phyloP scores from a whole-genome alignment of 2,113 vertebrate species.

The Phylloscopus trochilus region DNA sequence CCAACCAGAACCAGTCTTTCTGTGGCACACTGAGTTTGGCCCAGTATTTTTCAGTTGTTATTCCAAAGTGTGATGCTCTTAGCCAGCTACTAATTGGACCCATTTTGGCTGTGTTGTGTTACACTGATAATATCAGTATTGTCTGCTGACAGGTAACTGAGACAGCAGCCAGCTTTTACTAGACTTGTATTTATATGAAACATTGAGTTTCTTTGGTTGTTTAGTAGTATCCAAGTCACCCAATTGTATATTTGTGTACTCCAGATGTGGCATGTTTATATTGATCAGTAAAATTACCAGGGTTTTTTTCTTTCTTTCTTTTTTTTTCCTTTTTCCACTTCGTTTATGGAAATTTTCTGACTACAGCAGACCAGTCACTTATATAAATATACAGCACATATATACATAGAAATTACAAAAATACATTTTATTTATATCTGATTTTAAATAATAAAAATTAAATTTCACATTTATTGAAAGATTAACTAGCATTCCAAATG shows the following conservation, averaged over 20 bases:
- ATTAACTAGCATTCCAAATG: constrained; percentile 64
- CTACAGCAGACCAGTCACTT: constrained; percentile 61
- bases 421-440: constrained; percentile 82
- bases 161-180: constrained; percentile 22
- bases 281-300: neutral
- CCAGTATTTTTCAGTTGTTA: constrained; percentile 4
- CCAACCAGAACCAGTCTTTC: neutral
- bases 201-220: constrained; percentile 74
- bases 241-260: constrained; percentile 38
- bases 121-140: constrained; percentile 20
- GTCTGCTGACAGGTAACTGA: constrained; percentile 29
- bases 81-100: constrained; percentile 41
- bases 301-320: neutral
- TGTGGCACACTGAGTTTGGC: neutral
- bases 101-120: constrained; percentile 12
- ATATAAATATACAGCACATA: constrained; percentile 80
- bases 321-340: neutral
- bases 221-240: constrained; percentile 60
- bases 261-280: neutral
- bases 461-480: constrained; percentile 67
- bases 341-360: constrained; percentile 57
- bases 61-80: constrained; percentile 15
- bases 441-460: constrained; percentile 74
- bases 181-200: constrained; percentile 48
- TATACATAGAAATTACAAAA: constrained; percentile 80